phyloP scores from a whole-genome alignment of 2,888 invertebrate genomes.

The Apoda limacodes region DNA sequence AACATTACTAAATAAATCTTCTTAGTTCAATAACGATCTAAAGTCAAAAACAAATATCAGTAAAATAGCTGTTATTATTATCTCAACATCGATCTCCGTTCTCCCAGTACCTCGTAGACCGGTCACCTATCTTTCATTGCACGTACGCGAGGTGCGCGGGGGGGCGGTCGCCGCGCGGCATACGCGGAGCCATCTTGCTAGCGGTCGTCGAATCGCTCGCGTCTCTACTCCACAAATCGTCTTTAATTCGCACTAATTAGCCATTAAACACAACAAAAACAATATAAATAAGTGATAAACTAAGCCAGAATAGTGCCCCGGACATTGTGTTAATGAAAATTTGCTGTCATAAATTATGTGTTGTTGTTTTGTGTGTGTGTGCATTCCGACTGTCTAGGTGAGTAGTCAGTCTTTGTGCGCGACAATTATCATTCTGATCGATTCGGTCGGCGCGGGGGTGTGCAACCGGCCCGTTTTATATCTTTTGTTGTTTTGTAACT shows the following conservation, averaged over 20 bases:
- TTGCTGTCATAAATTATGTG: constrained; percentile 47
- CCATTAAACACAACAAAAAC: constrained; percentile 41
- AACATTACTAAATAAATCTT: no score
- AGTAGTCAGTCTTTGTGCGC: constrained; percentile 66
- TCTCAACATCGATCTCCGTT: constrained; percentile 34
- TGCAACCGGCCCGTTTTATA: constrained; percentile 59
- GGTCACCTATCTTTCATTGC: constrained; percentile 69
- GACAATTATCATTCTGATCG: constrained; percentile 68
- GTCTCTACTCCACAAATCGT: constrained; percentile 56
- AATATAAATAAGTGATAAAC: constrained; percentile 29
- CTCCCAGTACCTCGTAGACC: constrained; percentile 37
- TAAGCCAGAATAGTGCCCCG: constrained; percentile 25
- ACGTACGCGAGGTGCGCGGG: constrained; percentile 60
- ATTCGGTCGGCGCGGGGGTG: constrained; percentile 62
- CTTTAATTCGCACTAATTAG: constrained; percentile 64
- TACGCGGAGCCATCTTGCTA: constrained; percentile 62
- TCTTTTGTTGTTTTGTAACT: constrained; percentile 68
- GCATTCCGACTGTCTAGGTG: constrained; percentile 60
- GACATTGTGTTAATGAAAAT: constrained; percentile 28
- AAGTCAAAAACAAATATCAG: background rate
- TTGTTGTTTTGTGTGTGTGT: constrained; percentile 57
- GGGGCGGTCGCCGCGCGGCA: constrained; percentile 46
- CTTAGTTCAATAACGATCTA: no score
- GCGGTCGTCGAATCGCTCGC: constrained; percentile 62
- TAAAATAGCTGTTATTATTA: no score